Base-by-base conservation (phyloP, 1,140 invertebrate species). In the Whitmania pigra region DNA sequence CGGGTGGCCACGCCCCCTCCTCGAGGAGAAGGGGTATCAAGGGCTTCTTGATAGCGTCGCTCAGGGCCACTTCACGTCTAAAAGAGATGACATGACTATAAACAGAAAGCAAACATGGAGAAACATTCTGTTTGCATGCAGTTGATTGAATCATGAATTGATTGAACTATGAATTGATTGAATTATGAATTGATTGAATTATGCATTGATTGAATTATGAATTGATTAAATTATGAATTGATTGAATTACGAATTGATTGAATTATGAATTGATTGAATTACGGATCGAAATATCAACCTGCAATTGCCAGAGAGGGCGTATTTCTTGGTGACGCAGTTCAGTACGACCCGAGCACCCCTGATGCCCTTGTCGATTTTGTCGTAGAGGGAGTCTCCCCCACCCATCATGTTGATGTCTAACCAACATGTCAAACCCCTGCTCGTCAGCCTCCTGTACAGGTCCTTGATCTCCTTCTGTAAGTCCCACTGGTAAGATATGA, bases 361-460 rank as follows among this genome's bases (percentile, higher is more conserved):
- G 31, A 82, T 72, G 22, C 80, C 80, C 15, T 73, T 68, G 75
- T 82, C 80, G 67, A 82, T 82, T 74, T 80, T 80, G 67, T 79
- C 78, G 72, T 79, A 82, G 13, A 82, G 74, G 3, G 79, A 80
- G 73, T 81, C 80, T 18, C 80, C 80, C 27, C 80, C 80, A 17
- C 79, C 80, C 80, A 82, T 82, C 74, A 81, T 80, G 53, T 77
- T 75, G 15, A 82, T 80, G 70, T 81, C 80, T 77, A 81, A 75
- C 80, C 80, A 82, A 71, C 78, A 78, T 18, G 73, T 73, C 57
- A 74, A 79, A 18, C 79, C 80, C 22, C 76, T 68, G 11, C 74
- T 69, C 20, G 73, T 75, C 53, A 82, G 74, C 20, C 74, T 69
- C 40, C 76, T 67, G 67, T 79, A 79, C 67, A 81, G 63, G 9